These are phyloP conservation scores for Oreotrochilus melanogaster DNA, from an alignment of 2,113 vertebrate genomes.

Conservation along the genomic window DNA sequence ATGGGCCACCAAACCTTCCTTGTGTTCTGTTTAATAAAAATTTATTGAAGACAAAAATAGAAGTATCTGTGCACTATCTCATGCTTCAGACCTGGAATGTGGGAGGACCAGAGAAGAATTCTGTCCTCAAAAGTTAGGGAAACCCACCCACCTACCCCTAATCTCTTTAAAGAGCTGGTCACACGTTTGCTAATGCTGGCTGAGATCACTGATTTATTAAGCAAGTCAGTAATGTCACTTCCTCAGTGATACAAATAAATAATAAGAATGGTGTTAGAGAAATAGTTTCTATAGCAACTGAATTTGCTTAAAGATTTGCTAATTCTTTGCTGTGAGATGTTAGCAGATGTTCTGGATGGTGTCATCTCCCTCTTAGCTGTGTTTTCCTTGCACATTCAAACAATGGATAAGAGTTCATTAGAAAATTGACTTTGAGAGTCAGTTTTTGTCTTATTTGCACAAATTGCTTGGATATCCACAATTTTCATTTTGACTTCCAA, in stretches of 20 bases:
- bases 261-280: background rate
- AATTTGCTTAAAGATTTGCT: conserved; percentile 26
- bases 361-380: background rate
- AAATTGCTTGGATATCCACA: background rate
- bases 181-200: background rate
- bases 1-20: background rate
- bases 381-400: background rate
- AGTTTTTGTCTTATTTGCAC: background rate
- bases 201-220: background rate
- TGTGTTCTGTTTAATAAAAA: background rate
- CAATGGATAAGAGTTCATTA: background rate
- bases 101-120: background rate
- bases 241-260: background rate
- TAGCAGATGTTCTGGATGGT: conserved; percentile 1
- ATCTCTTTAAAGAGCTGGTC: background rate
- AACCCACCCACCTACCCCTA: background rate
- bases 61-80: background rate
- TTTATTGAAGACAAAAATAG: background rate
- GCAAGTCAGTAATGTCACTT: background rate
- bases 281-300: conserved; percentile 24
- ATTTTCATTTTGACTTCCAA: background rate
- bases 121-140: background rate
- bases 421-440: background rate
- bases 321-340: background rate
- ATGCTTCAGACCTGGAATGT: background rate